Percentiles rank a stretch among this genome's conserved stretches.
These are phyloP conservation scores for Sarcophaga subvicina DNA, from an alignment of 2,888 invertebrate genomes.

Conservation along the genomic window DNA sequence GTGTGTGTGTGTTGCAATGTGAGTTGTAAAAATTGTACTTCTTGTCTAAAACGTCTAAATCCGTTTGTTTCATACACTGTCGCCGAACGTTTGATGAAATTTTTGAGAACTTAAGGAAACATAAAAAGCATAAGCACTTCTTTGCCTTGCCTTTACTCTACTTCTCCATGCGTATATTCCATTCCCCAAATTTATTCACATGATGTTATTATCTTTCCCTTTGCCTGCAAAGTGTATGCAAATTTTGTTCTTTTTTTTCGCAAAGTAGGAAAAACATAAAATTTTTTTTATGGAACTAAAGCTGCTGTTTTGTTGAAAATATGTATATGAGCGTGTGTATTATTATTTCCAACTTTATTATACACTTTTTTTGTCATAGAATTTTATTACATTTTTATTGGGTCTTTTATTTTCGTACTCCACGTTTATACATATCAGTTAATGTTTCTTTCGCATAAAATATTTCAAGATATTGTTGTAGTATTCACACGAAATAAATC, in stretches of 20 bases:
- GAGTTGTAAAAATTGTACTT: slow-evolving; percentile 61
- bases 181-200: slow-evolving; percentile 28
- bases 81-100: background rate
- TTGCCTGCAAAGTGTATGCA: background rate
- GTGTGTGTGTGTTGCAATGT: slow-evolving; percentile 35
- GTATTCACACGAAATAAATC: slow-evolving; percentile 49
- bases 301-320: background rate
- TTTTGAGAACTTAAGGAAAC: background rate
- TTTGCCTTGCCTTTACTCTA: background rate
- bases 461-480: slow-evolving; percentile 33
- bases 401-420: slow-evolving; percentile 38
- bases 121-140: background rate
- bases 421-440: background rate
- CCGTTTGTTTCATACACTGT: slow-evolving; percentile 26
- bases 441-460: background rate
- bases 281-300: slow-evolving; percentile 11
- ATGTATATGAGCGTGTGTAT: background rate
- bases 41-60: slow-evolving; percentile 45
- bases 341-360: slow-evolving; percentile 51
- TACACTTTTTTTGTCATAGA: slow-evolving; percentile 43
- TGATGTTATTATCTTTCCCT: background rate
- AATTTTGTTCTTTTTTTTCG: background rate
- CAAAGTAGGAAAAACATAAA: no score
- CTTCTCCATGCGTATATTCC: background rate
- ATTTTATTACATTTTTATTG: slow-evolving; percentile 67